Evolutionary conservation across 2,113 vertebrate species (phyloP).

Genomic region (Tyto alba): DNA sequence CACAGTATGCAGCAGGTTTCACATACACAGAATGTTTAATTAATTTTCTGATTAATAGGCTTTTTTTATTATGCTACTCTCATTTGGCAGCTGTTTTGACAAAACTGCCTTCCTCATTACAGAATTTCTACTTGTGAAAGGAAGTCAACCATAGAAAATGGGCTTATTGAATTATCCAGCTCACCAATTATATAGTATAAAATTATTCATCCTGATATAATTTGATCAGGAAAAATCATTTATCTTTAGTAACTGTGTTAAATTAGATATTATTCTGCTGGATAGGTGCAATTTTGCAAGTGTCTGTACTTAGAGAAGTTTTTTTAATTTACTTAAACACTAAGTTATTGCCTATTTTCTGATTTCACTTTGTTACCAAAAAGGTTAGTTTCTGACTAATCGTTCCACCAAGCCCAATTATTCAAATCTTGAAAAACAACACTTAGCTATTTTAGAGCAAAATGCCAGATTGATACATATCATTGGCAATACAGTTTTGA

Average conservation of each 20-base stretch:
- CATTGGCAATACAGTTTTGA: slow-evolving; percentile 11
- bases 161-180: slow-evolving; percentile 79
- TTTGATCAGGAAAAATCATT: slow-evolving; percentile 78
- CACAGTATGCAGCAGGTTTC: slow-evolving; percentile 54
- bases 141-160: slow-evolving; percentile 73
- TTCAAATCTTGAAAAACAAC: slow-evolving; percentile 41
- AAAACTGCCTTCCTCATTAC: slow-evolving; percentile 72
- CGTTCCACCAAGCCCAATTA: slow-evolving; percentile 57
- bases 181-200: slow-evolving; percentile 78
- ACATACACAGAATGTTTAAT: slow-evolving; percentile 68
- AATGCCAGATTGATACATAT: slow-evolving; percentile 34
- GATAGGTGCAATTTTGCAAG: slow-evolving; percentile 66
- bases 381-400: slow-evolving; percentile 69
- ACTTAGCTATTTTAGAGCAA: slow-evolving; percentile 57
- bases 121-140: slow-evolving; percentile 71
- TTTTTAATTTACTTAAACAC: slow-evolving; percentile 52
- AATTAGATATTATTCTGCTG: slow-evolving; percentile 72
- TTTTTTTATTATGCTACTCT: slow-evolving; percentile 61
- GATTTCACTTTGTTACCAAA: slow-evolving; percentile 56
- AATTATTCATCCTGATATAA: slow-evolving; percentile 81
- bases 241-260: slow-evolving; percentile 75
- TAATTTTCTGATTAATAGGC: slow-evolving; percentile 73
- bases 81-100: slow-evolving; percentile 77
- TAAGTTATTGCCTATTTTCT: slow-evolving; percentile 67
- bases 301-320: slow-evolving; percentile 59